Conservation (phyloP, 1,140 invertebrate species). For the Riptortus pedestris region DNA sequence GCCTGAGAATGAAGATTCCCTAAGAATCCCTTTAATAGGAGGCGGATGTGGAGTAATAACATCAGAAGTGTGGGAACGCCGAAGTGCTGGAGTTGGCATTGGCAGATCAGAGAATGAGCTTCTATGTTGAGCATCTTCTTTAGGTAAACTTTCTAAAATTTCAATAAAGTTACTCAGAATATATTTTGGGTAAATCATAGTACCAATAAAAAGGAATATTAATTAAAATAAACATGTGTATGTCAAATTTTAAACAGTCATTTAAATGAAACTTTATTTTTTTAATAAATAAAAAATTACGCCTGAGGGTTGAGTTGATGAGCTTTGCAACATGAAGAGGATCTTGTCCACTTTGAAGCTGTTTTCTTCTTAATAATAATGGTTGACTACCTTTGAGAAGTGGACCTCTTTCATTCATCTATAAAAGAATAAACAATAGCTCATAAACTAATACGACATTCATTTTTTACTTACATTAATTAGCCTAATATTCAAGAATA, state of each 20-base stretch:
- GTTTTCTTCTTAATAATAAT: not conserved
- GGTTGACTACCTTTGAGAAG: constrained; percentile 1
- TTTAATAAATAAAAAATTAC: not conserved
- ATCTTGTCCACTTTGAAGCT: constrained; percentile 11
- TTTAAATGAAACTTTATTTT: not conserved
- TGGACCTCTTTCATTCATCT: constrained; percentile 8
- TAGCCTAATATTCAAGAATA: no score
- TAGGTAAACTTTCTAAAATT: not conserved
- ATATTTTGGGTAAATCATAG: no score
- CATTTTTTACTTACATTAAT: no score
- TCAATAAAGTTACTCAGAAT: no score
- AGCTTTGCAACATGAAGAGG: constrained; percentile 1
- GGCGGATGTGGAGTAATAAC: not conserved
- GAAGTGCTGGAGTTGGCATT: not conserved
- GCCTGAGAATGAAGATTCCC: constrained; percentile 25
- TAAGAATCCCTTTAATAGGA: constrained; percentile 25
- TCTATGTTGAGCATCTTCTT: not conserved
- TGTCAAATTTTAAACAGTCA: not conserved
- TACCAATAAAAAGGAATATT: no score
- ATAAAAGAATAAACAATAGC: not conserved
- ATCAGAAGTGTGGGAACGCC: constrained; percentile 10
- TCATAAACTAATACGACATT: not conserved
- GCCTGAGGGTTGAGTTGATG: not conserved
- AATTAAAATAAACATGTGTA: no score
- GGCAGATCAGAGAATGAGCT: not conserved